Conservation (phyloP, 2,113 vertebrate genomes). For the Alexandromys fortis region DNA sequence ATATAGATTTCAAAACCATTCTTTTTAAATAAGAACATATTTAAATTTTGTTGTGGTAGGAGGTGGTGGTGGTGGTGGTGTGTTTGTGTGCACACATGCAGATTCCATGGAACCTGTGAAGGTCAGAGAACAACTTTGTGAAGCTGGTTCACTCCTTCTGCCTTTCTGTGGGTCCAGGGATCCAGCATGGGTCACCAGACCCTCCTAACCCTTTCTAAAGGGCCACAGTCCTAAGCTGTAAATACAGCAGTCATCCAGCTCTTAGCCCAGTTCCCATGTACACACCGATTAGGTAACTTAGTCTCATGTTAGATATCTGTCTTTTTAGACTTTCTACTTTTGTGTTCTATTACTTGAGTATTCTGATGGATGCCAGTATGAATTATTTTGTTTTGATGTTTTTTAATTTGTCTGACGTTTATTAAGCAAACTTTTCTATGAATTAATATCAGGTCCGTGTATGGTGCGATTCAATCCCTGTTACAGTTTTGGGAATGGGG, state of each 20-base stretch:
- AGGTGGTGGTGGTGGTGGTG: neutral
- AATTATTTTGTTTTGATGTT: neutral
- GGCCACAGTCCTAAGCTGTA: neutral
- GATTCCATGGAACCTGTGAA: neutral
- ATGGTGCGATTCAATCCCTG: neutral
- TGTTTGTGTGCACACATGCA: neutral
- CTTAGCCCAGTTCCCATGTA: too few species aligned
- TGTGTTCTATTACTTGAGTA: neutral
- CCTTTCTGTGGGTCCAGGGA: neutral
- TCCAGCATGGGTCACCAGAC: neutral
- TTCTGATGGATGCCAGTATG: neutral
- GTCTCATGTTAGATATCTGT: neutral
- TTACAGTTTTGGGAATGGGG: neutral
- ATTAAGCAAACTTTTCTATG: neutral
- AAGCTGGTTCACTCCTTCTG: neutral
- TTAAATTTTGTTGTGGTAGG: neutral
- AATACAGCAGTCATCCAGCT: neutral
- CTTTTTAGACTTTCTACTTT: too few species aligned
- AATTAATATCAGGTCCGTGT: neutral
- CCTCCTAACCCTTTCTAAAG: neutral
- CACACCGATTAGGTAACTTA: neutral
- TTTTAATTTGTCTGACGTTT: neutral
- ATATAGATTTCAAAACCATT: neutral
- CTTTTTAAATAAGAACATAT: neutral
- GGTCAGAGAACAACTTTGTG: neutral